Conservation (phyloP, 2,113 vertebrate species). For the Dicentrarchus labrax region DNA sequence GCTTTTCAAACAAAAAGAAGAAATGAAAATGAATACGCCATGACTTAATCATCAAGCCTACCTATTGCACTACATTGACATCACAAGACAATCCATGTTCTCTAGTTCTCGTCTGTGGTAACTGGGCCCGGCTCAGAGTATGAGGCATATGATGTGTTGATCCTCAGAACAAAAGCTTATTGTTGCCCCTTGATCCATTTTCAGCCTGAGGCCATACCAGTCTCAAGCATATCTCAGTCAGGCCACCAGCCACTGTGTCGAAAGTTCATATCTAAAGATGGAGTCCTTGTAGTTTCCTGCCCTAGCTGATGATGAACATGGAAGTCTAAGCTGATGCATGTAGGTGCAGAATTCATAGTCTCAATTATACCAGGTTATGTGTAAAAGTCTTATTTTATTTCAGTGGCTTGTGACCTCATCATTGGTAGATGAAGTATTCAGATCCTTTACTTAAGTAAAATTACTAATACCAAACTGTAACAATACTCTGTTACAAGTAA, state of each 20-base stretch:
- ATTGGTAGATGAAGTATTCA: background rate
- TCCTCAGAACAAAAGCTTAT: conserved; percentile 78
- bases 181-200: conserved; percentile 73
- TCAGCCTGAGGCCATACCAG: conserved; percentile 52
- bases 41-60: conserved; percentile 34
- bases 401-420: conserved; percentile 7
- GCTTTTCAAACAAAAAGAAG: conserved; percentile 51
- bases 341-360: background rate
- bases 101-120: conserved; percentile 52
- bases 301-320: background rate
- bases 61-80: conserved; percentile 36
- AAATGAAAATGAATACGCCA: conserved; percentile 50
- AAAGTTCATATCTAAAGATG: conserved; percentile 54
- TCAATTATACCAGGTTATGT: background rate
- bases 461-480: background rate
- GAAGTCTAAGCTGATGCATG: background rate
- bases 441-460: background rate
- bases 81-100: conserved; percentile 54
- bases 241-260: conserved; percentile 44
- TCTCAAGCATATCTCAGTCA: conserved; percentile 65
- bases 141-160: conserved; percentile 82
- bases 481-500: background rate
- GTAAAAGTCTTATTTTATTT: conserved; percentile 8
- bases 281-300: background rate
- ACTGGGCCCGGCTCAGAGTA: conserved; percentile 46